A percentile compares a stretch with the other conserved stretches of the same genome.
These are phyloP conservation scores for Rhinophrynus dorsalis DNA, from an alignment of 2,797 vertebrate genomes.

Conservation along the genomic window DNA sequence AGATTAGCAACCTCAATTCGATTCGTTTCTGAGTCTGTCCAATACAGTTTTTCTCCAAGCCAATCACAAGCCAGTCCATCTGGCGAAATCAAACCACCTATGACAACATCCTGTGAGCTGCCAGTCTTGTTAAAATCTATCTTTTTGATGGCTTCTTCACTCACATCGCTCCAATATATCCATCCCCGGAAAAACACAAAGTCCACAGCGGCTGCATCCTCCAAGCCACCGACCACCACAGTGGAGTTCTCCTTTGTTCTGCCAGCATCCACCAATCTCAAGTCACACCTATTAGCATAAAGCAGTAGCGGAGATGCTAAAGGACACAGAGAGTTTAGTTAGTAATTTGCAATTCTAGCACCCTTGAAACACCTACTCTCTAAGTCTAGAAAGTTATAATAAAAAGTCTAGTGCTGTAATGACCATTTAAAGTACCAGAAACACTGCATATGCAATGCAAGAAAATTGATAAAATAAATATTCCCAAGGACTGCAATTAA, in stretches of 20 bases:
- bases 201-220: slow-evolving; percentile 95
- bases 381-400: too few species aligned
- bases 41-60: slow-evolving; percentile 93
- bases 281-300: slow-evolving; percentile 92
- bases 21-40: slow-evolving; percentile 97
- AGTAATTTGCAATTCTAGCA: too few species aligned
- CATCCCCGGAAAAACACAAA: slow-evolving; percentile 82
- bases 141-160: slow-evolving; percentile 94
- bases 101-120: slow-evolving; percentile 77
- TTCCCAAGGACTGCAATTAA: too few species aligned
- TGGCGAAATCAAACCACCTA: slow-evolving; percentile 88
- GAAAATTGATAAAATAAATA: too few species aligned
- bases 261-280: slow-evolving; percentile 87
- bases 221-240: slow-evolving; percentile 87
- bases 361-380: too few species aligned
- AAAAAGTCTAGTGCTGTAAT: too few species aligned
- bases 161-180: slow-evolving; percentile 97
- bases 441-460: too few species aligned
- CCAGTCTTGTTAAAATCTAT: slow-evolving; percentile 83
- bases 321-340: too few species aligned
- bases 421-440: too few species aligned
- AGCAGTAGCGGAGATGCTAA: slow-evolving; percentile 87
- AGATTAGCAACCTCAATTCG: slow-evolving; percentile 93
- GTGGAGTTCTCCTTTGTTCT: slow-evolving; percentile 85
- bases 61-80: slow-evolving; percentile 96